Conservation (phyloP, 2,888 invertebrate genomes). For the Ichneumon xanthorius region DNA sequence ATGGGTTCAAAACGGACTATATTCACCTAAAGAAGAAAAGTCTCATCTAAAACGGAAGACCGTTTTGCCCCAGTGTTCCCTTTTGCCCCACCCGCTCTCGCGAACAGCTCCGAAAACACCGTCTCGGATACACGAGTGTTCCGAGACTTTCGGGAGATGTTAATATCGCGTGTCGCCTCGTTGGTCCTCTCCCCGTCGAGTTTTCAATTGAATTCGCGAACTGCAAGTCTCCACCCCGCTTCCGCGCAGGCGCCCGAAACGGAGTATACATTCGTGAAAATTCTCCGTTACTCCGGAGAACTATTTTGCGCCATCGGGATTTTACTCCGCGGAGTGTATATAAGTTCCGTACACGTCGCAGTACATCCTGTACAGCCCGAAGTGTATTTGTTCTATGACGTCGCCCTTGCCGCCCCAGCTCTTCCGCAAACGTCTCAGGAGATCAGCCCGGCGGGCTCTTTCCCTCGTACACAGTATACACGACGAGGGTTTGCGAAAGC, state of each 20-base stretch:
- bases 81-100: too few relatives aligned
- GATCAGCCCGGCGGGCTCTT: slow-evolving; percentile 22
- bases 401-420: not conserved
- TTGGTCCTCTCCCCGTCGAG: not conserved
- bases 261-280: not conserved
- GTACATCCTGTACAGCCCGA: not conserved
- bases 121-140: too few relatives aligned
- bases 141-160: too few relatives aligned
- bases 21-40: too few relatives aligned
- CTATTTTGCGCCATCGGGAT: not conserved
- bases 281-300: not conserved
- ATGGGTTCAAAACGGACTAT: too few relatives aligned
- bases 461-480: slow-evolving; percentile 17
- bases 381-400: slow-evolving; percentile 35
- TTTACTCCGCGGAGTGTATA: not conserved
- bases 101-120: too few relatives aligned
- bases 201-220: not conserved
- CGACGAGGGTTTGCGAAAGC: slow-evolving; percentile 26
- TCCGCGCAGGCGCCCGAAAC: not conserved
- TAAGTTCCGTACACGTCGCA: not conserved
- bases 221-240: not conserved
- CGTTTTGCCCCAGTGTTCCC: too few relatives aligned
- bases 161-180: too few relatives aligned
- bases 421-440: slow-evolving; percentile 47
- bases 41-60: too few relatives aligned